These are phyloP conservation scores for Arenaria interpres DNA, from an alignment of 2,113 vertebrate genomes.

Conservation along the genomic window DNA sequence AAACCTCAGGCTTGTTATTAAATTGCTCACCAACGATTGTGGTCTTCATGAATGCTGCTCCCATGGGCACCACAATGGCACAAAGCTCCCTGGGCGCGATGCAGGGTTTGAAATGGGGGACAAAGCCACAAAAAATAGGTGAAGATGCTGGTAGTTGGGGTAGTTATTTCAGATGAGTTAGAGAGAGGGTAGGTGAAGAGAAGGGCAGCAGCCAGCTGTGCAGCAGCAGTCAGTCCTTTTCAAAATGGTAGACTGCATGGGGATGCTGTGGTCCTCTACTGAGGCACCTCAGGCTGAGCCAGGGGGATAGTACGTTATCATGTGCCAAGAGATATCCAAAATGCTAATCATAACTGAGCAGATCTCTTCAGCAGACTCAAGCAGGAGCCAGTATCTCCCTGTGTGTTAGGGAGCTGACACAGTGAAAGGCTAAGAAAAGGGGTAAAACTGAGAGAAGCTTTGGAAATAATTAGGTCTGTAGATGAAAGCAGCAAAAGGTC, in stretches of 20 bases:
- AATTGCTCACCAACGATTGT: not conserved
- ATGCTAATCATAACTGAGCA: not conserved
- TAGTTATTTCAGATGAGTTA: not conserved
- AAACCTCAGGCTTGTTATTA: not conserved
- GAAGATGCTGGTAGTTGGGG: not conserved
- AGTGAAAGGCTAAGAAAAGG: not conserved
- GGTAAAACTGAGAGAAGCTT: not conserved
- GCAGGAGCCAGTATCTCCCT: not conserved
- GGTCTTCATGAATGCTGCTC: not conserved
- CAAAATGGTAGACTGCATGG: not conserved
- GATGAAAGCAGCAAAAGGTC: not conserved
- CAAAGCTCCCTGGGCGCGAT: not conserved
- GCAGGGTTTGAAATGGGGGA: not conserved
- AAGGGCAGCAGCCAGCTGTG: not conserved
- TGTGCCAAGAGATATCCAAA: not conserved
- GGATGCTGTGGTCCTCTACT: not conserved
- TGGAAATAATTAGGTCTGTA: not conserved
- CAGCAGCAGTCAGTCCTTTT: not conserved
- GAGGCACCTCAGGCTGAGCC: not conserved
- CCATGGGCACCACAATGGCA: not conserved
- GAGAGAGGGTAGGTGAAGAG: not conserved
- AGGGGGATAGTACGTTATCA: rapidly evolving
- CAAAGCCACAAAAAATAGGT: not conserved
- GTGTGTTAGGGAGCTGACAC: not conserved
- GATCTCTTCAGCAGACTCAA: not conserved